Percentiles rank a stretch among this genome's conserved stretches.
These are phyloP conservation scores for Mormyrus proboscirostris DNA, from an alignment of 2,797 vertebrate genomes.

Conservation along the genomic window DNA sequence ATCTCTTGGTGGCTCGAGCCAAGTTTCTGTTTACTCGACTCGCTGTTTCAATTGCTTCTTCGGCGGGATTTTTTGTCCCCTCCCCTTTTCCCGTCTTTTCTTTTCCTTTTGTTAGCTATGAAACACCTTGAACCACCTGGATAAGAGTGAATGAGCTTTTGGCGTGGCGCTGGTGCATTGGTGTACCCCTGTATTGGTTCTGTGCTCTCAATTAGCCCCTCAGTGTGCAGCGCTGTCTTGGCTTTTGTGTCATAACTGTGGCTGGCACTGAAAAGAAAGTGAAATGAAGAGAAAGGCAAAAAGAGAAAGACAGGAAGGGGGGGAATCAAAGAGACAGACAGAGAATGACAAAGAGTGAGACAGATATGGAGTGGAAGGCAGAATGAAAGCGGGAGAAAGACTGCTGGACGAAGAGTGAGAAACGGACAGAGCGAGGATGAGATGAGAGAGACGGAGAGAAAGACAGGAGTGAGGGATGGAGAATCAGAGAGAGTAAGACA, in stretches of 20 bases:
- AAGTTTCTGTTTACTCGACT: constrained; percentile 29
- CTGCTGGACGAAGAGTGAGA: background rate
- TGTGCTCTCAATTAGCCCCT: background rate
- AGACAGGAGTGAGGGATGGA: background rate
- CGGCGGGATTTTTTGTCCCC: constrained; percentile 14
- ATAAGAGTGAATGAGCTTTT: background rate
- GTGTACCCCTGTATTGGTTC: background rate
- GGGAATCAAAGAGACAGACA: background rate
- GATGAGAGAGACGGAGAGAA: background rate
- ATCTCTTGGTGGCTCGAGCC: constrained; percentile 18
- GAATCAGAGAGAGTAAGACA: background rate
- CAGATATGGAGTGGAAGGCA: background rate
- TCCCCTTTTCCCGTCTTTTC: constrained; percentile 9
- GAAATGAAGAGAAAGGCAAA: background rate
- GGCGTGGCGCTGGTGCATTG: background rate
- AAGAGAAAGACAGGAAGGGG: background rate
- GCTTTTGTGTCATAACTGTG: background rate
- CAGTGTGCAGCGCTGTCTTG: background rate
- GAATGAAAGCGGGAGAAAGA: background rate
- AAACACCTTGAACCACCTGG: constrained; percentile 7
- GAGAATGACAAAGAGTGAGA: background rate
- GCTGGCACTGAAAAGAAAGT: background rate
- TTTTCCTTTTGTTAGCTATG: constrained; percentile 6
- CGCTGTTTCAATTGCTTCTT: constrained; percentile 17
- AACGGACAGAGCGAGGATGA: background rate